These are phyloP conservation scores for Dendrophyllia cribrosa DNA, from an alignment of 64 coral and sea anemone species.

Conservation along the genomic window DNA sequence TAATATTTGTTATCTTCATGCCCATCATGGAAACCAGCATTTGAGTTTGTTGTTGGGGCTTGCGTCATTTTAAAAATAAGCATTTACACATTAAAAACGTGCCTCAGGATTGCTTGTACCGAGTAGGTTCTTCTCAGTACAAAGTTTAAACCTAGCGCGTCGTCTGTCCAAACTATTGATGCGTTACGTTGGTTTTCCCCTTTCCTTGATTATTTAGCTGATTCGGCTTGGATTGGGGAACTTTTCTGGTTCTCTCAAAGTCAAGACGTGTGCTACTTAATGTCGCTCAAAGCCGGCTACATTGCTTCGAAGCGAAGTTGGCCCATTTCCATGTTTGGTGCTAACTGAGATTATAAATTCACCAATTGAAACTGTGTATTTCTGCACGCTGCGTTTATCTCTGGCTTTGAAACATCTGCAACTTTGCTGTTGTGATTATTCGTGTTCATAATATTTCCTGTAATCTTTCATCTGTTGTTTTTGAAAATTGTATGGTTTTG, in stretches of 20 bases:
- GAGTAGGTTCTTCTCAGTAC: background rate
- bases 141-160: background rate
- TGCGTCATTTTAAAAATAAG: too few relatives aligned
- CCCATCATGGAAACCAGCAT: too few relatives aligned
- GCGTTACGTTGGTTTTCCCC: background rate
- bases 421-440: constrained; percentile 41
- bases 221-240: constrained; percentile 19
- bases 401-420: background rate
- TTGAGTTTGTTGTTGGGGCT: too few relatives aligned
- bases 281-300: constrained; percentile 21
- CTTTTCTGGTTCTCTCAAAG: constrained; percentile 14
- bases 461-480: background rate
- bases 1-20: too few relatives aligned
- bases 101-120: background rate
- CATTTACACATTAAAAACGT: too few relatives aligned
- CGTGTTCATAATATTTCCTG: background rate
- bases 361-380: background rate
- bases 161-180: background rate
- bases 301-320: constrained; percentile 28
- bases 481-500: background rate
- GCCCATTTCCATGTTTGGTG: background rate
- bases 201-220: background rate
- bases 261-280: background rate
- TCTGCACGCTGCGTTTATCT: background rate
- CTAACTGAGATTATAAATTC: constrained; percentile 52